Base-by-base conservation (phyloP, 2,888 invertebrate species). In the Protonemura montana region DNA sequence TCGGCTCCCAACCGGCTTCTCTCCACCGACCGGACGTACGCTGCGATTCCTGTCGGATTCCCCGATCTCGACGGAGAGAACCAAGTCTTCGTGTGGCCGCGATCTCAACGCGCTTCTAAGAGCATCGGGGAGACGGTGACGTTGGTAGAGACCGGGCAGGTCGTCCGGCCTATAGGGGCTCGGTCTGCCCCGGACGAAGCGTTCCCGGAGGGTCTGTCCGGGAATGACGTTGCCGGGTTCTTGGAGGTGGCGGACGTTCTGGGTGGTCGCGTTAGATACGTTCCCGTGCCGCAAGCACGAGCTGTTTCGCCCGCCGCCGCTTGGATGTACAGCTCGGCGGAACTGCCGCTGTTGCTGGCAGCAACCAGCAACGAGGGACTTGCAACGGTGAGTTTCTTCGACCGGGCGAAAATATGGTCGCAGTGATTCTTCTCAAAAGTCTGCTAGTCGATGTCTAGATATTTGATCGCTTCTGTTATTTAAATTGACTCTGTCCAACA, bases 171-270 rank as follows among this genome's bases (percentile, higher is more conserved):
- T 0, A 87, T 89, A 21, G 89, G 90, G 76, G 87, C 90, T 27
- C 89, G 90, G 0, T 85, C 88, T 10, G 89, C 89, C 5, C 89
- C 89, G 26, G 87, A 89, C 85, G 87, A 89, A 21, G 81, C 87
- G 7, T 25, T 84, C 59, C 27, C 81, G 77, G 86, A 85, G 25
- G 84, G 77, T 5, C 35, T 1, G 16, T 27, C 28, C 26, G 89
- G 89, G 1, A 88, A 89, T 42, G 88, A 80, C 59, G 88, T 84
- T 0, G 88, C 90, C 76, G 91, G 92, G 25, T 94, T 91, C 89
- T 89, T 93, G 82, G 93, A 94, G 90, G 91, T 94, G n/a, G 91
- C 92, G 28, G 94, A 94, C 90, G 88, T 92, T 2, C 89, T 91
- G 5, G 90, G 90, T 87, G 91, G 91, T 21, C 92, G 91, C 87